Evolutionary conservation across 2,888 invertebrate species (phyloP), one percentile per base, ranked within the genome.

Genomic region (Agelastica alni): DNA sequence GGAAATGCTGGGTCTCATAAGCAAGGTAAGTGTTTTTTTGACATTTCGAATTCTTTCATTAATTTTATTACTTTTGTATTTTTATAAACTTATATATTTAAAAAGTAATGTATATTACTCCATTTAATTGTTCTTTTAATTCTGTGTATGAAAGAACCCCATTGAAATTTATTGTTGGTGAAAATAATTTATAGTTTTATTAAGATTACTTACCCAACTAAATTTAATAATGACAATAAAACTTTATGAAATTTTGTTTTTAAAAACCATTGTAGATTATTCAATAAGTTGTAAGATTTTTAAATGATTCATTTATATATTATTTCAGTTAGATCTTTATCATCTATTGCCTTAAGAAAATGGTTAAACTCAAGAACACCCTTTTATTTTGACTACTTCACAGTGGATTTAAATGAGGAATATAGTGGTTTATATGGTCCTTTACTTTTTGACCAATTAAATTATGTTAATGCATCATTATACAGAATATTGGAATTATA

Each of bases 1-100:
- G 98, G 98, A 7, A 97, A 96, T 79, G 89, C 89, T 36, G 98
- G 97, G 0, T 96, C 96, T 32, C 87, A 90, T 70, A 92, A 90
- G 78, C 96, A 95, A 84, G 91, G 86, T 83, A 68, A 53, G 13
- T 7, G 18, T 51, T 42, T 28, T n/a, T 3, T 26, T 7, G 9
- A 26, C 6, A 12, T 14, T n/a, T n/a, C n/a, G 14, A 17, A 36
- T 6, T 43, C 43, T n/a, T 41, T 14, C n/a, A 14, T 14, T 3
- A 22, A 4, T 22, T 7, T 7, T 22, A 7, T 22, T 7, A 4
- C 22, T 22, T 22, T 22, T 22, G 22, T 4, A 22, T 22, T 22
- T 22, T 4, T n/a, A 44, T 9, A 14, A 17, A 17, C 18, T 12
- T 20, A 17, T 2, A 2, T n/a, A 2, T 9, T 4, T 22, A 13